Base-by-base conservation (phyloP, 1,140 invertebrate genomes). In the Pseudachorutes palmiensis region DNA sequence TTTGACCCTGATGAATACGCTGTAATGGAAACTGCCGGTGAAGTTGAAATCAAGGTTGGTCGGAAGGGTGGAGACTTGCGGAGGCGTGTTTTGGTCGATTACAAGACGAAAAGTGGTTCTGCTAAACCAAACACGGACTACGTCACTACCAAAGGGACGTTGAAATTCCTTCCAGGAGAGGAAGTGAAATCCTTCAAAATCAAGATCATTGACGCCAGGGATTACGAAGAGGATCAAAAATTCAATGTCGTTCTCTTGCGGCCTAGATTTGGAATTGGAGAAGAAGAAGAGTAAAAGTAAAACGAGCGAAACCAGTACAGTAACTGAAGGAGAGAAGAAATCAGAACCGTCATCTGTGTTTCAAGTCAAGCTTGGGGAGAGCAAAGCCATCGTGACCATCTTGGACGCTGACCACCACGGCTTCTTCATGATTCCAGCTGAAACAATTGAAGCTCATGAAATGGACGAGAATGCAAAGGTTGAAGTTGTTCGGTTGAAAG, bases 161-260 rank as follows among this genome's bases (percentile, higher is more conserved):
- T 99, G 0, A 83, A 84, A 51, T 99, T 99, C 78, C 83, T 82
- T 28, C 88, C 90, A 0, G 89, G 90, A 1, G 93, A 97, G 73
- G 87, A 85, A 19, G 87, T 88, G 72, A 92, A 95, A 78, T 86
- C 83, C 24, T 89, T 93, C 77, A 83, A 82, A 28, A 82, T 97
- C 26, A 89, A 92, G 76, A 92, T 99, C 16, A 94, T 99, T 68
- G 96, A 45, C 19, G 36, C 64, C 45, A 63, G 99, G 66, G 88
- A 98, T 1, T 99, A 99, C 78, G 97, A 99, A 79, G 94, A 98
- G 77, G 97, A 99, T 78, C 96, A 99, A 81, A 94, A 98, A 78
- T 98, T 99, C 80, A 98, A 94, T 79, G 87, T 97, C 5, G 86
- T 91, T 28, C 75, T 89, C 3, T 81, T 77, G 67, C 87, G 87